A percentile compares a stretch with the other conserved stretches of the same genome.
Evolutionary conservation across 2,797 vertebrate genomes (phyloP).

Genomic region (Oreortyx pictus): DNA sequence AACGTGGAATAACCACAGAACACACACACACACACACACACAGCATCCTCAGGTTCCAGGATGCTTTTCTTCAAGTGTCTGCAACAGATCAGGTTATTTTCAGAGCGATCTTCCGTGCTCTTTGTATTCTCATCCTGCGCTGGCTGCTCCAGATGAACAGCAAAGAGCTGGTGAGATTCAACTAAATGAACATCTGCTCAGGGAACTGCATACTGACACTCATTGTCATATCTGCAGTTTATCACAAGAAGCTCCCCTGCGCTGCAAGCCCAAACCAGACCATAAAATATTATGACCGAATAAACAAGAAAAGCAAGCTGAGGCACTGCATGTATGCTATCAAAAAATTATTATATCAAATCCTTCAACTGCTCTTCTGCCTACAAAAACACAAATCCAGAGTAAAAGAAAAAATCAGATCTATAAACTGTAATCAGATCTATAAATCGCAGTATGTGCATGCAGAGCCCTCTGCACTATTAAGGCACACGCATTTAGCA

Average conservation of each 20-base stretch:
- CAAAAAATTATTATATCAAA: constrained; percentile 73
- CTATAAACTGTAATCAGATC: constrained; percentile 62
- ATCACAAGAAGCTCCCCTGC: constrained; percentile 32
- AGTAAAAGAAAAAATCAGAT: constrained; percentile 73
- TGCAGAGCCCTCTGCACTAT: constrained; percentile 76
- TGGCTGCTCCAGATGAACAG: constrained; percentile 72
- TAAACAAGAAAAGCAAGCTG: constrained; percentile 21
- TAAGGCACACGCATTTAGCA: constrained; percentile 38
- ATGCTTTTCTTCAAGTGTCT: constrained; percentile 10
- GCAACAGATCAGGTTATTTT: constrained; percentile 68
- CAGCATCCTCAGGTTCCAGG: not conserved
- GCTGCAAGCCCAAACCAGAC: constrained; percentile 18
- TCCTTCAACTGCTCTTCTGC: constrained; percentile 55
- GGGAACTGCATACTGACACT: constrained; percentile 66
- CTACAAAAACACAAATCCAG: constrained; percentile 64
- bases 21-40: constrained; percentile 32
- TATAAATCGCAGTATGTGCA: constrained; percentile 72
- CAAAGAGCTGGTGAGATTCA: constrained; percentile 71
- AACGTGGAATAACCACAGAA: constrained; percentile 64
- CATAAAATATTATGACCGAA: constrained; percentile 33
- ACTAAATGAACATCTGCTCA: constrained; percentile 77
- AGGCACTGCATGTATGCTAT: constrained; percentile 39
- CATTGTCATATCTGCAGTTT: constrained; percentile 63
- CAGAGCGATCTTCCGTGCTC: constrained; percentile 62
- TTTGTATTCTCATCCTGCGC: constrained; percentile 69